Conservation (phyloP, 92 coral and sea anemone genomes). For the Isaurus tuberculatus region DNA sequence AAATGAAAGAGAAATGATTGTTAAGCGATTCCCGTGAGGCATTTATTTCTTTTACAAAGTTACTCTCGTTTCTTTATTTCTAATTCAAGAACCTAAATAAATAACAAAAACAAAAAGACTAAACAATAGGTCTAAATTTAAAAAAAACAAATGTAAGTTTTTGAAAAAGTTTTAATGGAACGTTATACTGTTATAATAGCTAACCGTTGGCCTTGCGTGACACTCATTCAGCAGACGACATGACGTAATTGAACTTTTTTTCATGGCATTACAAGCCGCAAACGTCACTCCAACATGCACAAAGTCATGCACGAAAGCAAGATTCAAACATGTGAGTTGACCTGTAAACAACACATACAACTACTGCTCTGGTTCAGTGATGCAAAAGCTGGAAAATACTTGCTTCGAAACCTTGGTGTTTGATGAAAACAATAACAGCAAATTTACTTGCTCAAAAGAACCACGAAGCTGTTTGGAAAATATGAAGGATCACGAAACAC, state of each 20-base stretch:
- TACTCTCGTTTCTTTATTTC: no score
- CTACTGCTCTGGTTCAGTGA: neutral
- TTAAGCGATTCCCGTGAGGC: no score
- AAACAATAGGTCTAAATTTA: no score
- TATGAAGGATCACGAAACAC: slow-evolving; percentile 1
- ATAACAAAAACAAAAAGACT: no score
- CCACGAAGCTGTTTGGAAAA: neutral
- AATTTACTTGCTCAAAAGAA: neutral
- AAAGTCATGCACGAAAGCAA: slow-evolving; percentile 10
- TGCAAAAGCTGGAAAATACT: slow-evolving; percentile 14
- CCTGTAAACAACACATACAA: neutral
- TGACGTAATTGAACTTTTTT: neutral
- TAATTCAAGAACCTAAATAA: no score
- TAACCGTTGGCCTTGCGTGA: no score
- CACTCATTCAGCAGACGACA: neutral
- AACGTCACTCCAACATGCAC: neutral
- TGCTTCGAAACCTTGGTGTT: neutral
- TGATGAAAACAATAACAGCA: slow-evolving; percentile 21
- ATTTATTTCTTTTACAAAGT: no score
- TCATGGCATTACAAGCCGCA: no score
- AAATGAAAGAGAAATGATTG: no score
- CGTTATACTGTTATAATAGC: no score
- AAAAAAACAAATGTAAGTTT: no score
- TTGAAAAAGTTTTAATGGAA: no score
- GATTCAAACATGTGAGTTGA: neutral